These are phyloP conservation scores for Peromyscus attwateri DNA, from an alignment of 2,797 vertebrate species.

Conservation along the genomic window DNA sequence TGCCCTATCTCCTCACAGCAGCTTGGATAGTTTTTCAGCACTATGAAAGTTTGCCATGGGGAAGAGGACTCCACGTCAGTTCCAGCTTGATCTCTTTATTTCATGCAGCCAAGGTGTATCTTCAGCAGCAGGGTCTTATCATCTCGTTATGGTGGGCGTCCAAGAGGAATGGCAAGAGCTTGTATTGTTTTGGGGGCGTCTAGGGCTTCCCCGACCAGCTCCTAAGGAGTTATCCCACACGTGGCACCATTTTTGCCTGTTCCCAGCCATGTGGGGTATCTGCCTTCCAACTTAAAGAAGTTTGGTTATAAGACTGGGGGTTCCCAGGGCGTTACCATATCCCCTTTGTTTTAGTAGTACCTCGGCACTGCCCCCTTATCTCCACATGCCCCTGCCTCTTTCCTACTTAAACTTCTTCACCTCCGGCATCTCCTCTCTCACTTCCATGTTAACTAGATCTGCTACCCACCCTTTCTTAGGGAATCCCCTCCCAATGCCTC, in stretches of 20 bases:
- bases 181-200: background rate
- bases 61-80: background rate
- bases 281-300: background rate
- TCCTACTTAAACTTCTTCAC: background rate
- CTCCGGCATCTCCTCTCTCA: background rate
- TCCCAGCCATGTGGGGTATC: background rate
- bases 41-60: background rate
- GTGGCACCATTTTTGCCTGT: no score
- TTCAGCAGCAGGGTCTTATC: background rate
- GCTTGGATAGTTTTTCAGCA: background rate
- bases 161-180: background rate
- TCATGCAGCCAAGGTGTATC: background rate
- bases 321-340: background rate
- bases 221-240: background rate
- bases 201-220: no score
- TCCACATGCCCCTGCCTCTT: background rate
- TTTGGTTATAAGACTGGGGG: background rate
- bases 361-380: background rate
- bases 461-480: background rate
- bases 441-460: background rate
- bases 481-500: background rate
- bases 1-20: no score
- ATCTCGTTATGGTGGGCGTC: background rate
- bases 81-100: background rate
- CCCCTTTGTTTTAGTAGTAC: no score